Evolutionary conservation across 1,140 invertebrate genomes (phyloP).

Genomic region (Nephotettix cincticeps): DNA sequence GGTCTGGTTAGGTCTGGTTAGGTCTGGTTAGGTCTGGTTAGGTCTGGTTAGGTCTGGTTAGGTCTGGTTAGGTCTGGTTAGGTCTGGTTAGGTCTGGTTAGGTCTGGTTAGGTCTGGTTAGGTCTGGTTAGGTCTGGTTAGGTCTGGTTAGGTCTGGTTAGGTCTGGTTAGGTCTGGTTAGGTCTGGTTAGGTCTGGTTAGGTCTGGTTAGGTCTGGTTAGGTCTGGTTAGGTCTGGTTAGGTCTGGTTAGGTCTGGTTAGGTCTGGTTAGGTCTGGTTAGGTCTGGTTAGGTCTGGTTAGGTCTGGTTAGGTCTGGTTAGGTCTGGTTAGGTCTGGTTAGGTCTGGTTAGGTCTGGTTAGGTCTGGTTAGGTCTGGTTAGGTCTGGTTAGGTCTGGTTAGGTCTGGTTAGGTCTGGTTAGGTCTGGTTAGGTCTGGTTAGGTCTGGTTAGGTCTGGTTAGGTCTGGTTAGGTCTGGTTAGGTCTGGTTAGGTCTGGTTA

Average conservation of each 20-base stretch:
- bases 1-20: background rate
- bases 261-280: background rate
- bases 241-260: background rate
- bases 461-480: no score
- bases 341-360: no score
- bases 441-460: no score
- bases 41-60: background rate
- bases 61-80: background rate
- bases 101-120: background rate
- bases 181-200: conserved; percentile 20
- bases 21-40: background rate
- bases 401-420: no score
- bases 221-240: background rate
- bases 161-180: conserved; percentile 17
- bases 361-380: no score
- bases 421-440: no score
- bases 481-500: no score
- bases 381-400: no score
- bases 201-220: background rate
- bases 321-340: background rate
- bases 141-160: conserved; percentile 13
- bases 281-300: background rate
- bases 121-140: conserved; percentile 12
- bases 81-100: background rate
- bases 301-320: background rate